These are phyloP conservation scores for Trachelus stipa DNA, from an alignment of 2,888 invertebrate genomes.

Conservation along the genomic window DNA sequence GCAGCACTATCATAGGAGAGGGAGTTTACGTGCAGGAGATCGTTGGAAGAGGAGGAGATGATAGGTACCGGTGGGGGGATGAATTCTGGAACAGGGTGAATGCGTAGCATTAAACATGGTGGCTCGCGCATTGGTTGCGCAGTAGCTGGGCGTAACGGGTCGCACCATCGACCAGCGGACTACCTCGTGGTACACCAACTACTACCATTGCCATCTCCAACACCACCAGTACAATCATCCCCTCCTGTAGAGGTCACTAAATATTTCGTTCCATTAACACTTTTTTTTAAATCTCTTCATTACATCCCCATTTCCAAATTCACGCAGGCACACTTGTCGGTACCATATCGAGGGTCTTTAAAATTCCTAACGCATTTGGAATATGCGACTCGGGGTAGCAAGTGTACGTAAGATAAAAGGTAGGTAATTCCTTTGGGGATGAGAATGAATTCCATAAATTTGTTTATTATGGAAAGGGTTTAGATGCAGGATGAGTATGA, in stretches of 20 bases:
- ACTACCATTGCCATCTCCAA: slow-evolving; percentile 33
- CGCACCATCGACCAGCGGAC: slow-evolving; percentile 49
- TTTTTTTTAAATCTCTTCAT: background rate
- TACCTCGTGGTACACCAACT: slow-evolving; percentile 45
- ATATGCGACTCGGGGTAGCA: no score
- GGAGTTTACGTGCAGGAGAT: slow-evolving; percentile 25
- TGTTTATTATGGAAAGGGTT: no score
- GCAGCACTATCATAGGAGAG: slow-evolving; percentile 23
- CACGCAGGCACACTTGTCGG: background rate
- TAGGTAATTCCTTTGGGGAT: no score
- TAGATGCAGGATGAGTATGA: background rate
- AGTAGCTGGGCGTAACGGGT: slow-evolving; percentile 50
- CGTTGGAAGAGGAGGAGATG: slow-evolving; percentile 29
- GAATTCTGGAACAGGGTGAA: slow-evolving; percentile 33
- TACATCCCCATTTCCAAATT: slow-evolving; percentile 29
- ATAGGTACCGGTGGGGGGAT: background rate
- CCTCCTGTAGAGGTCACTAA: no score
- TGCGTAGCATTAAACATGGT: slow-evolving; percentile 54
- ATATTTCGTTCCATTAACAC: no score
- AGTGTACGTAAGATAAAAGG: no score
- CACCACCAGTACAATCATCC: no score
- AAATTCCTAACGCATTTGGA: no score
- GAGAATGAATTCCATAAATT: no score
- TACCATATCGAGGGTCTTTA: no score
- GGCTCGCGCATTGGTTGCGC: slow-evolving; percentile 52